A percentile compares a stretch with the other conserved stretches of the same genome.
phyloP scores from a whole-genome alignment of 2,888 invertebrate species.

The Pycnomerus fuliginosus region DNA sequence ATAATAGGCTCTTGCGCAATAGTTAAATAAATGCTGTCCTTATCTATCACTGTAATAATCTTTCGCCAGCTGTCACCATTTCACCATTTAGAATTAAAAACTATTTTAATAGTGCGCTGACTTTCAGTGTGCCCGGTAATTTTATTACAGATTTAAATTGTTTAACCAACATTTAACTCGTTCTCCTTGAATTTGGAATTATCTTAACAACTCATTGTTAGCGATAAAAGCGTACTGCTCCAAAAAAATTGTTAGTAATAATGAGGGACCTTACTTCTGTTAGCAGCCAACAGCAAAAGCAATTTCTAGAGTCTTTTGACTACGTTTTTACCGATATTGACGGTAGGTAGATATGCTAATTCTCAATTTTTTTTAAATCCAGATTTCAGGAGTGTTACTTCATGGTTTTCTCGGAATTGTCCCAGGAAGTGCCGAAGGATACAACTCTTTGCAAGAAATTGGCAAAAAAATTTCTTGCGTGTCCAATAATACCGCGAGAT shows the following conservation, averaged over 20 bases:
- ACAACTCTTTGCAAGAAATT: conserved; percentile 52
- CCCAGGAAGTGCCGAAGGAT: conserved; percentile 53
- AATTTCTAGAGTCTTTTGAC: conserved; percentile 29
- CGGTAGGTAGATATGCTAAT: conserved; percentile 20
- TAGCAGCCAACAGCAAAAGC: conserved; percentile 19
- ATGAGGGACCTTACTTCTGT: conserved; percentile 27
- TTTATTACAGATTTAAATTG: no score
- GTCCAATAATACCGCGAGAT: conserved; percentile 35
- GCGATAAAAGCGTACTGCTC: background rate
- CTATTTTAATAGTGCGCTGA: no score
- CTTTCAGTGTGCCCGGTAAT: no score
- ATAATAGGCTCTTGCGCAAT: background rate
- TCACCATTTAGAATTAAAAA: no score
- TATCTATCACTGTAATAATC: no score
- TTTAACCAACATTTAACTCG: no score
- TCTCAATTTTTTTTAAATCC: conserved; percentile 4
- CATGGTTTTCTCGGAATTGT: conserved; percentile 51
- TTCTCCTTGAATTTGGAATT: no score
- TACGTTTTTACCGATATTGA: conserved; percentile 26
- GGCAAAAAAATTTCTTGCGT: conserved; percentile 52
- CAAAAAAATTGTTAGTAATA: background rate
- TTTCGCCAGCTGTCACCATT: no score
- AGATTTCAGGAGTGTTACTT: conserved; percentile 57
- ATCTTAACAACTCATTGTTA: no score
- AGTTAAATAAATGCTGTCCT: background rate